Percentiles rank a stretch among this genome's conserved stretches.
Conservation (phyloP, 2,797 vertebrate genomes). For the Carcharodon carcharias region DNA sequence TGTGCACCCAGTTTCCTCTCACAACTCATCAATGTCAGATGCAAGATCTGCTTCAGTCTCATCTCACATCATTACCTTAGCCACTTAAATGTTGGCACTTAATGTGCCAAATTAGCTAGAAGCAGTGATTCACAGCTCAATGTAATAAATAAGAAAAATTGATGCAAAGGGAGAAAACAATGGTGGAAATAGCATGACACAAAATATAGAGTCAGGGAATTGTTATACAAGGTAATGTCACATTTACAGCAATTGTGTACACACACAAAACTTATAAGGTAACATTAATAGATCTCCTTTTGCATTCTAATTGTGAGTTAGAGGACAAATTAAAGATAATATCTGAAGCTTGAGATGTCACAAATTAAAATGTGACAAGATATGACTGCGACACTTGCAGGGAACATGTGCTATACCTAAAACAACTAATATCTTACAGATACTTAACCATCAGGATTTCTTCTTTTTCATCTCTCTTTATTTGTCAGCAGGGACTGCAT, state of each 20-base stretch:
- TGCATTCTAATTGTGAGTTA: neutral
- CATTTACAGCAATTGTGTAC: neutral
- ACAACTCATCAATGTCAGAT: neutral
- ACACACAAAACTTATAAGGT: neutral
- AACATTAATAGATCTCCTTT: neutral
- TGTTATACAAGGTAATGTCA: neutral
- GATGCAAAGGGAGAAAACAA: neutral
- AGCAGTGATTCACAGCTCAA: neutral
- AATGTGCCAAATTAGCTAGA: neutral
- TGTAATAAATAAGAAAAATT: neutral
- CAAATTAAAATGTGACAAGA: neutral
- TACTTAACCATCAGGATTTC: neutral
- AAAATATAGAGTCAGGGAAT: neutral
- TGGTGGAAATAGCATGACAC: neutral
- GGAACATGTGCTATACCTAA: neutral
- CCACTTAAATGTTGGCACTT: neutral
- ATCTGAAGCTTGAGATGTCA: neutral
- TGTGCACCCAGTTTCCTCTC: neutral
- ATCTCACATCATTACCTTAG: neutral
- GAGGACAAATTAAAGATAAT: neutral
- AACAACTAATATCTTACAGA: neutral
- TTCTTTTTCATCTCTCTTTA: neutral
- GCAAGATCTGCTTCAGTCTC: neutral
- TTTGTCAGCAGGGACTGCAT: neutral
- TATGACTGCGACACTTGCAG: neutral